Conservation (phyloP, 2,113 vertebrate species). For the Plestiodon gilberti region DNA sequence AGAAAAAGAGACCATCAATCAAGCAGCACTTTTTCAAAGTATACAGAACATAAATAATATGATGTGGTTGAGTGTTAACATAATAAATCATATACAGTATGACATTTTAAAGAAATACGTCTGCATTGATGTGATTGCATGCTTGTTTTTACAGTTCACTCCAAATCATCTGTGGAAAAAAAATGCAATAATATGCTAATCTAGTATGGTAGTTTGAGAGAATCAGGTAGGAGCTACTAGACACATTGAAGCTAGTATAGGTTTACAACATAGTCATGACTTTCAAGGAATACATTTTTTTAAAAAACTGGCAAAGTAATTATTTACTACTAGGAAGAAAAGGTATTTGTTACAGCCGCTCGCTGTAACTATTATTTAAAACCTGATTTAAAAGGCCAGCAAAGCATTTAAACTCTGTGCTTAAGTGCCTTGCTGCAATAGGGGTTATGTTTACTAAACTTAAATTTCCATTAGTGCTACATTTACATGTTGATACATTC, state of each 20-base stretch:
- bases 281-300: constrained; percentile 74
- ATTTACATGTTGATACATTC: constrained; percentile 64
- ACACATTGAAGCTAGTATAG: constrained; percentile 85
- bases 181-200: constrained; percentile 89
- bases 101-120: constrained; percentile 87
- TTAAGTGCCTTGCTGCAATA: constrained; percentile 65
- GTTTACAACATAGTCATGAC: constrained; percentile 82
- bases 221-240: constrained; percentile 86
- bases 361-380: constrained; percentile 62
- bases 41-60: constrained; percentile 86
- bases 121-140: constrained; percentile 89
- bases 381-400: constrained; percentile 69
- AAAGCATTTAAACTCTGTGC: constrained; percentile 35
- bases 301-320: constrained; percentile 73
- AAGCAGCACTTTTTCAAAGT: constrained; percentile 84
- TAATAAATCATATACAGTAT: constrained; percentile 89
- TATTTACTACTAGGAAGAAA: constrained; percentile 73
- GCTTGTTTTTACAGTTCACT: constrained; percentile 85
- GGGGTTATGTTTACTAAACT: constrained; percentile 67
- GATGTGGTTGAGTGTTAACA: constrained; percentile 88
- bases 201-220: constrained; percentile 86
- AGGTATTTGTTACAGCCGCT: constrained; percentile 70
- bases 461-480: constrained; percentile 58
- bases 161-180: constrained; percentile 82
- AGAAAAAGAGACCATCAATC: constrained; percentile 76